Base-by-base conservation (phyloP, 1,140 invertebrate species). In the Trachymyrmex cornetzi region DNA sequence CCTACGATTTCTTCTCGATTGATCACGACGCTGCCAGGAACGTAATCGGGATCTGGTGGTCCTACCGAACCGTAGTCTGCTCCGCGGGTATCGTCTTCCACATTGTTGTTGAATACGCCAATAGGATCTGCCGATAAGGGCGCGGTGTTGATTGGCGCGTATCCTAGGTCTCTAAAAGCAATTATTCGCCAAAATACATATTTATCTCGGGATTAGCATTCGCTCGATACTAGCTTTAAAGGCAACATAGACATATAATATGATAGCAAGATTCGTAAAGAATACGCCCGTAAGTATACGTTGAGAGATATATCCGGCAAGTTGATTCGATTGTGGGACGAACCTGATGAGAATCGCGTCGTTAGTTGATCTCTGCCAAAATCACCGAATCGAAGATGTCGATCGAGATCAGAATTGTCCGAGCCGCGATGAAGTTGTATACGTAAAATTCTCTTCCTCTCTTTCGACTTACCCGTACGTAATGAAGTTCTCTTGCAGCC, bases 111-210 rank as follows among this genome's bases (percentile, higher is more conserved):
- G 3, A 44, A 14, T 24, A 48, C 14, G 9, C 19, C 34, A n/a
- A 53, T 16, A 3, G 85, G 3, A 48, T 24, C 9, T 9, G 5
- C 22, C 1, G 24, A 14, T 34, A 16, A 48, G 27, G 14, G 30
- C 2, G 27, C n/a, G n/a, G n/a, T 1, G 12, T 48, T 48, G 11
- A 91, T 55, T 59, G 92, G 92, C 19, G 34, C 74, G 14, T 91
- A 93, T 53, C 92, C 92, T 7, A 93, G 57, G 19, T 93, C 91
- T 44, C 91, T 93, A 59, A 66, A 91, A 88, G 12, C 59, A 87
- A 69, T 50, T 38, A 19, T 64, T 63, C n/a, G 7, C 6, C 34
- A 16, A 61, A 30, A 84, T 50, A 59, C 6, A 59, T 63, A 30
- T 22, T 14, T 63, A 24, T 34, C 30, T 0, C 14, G 7, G 38